Evolutionary conservation across 2,888 invertebrate species (phyloP).

Genomic region (Noctuana brunneofusca): DNA sequence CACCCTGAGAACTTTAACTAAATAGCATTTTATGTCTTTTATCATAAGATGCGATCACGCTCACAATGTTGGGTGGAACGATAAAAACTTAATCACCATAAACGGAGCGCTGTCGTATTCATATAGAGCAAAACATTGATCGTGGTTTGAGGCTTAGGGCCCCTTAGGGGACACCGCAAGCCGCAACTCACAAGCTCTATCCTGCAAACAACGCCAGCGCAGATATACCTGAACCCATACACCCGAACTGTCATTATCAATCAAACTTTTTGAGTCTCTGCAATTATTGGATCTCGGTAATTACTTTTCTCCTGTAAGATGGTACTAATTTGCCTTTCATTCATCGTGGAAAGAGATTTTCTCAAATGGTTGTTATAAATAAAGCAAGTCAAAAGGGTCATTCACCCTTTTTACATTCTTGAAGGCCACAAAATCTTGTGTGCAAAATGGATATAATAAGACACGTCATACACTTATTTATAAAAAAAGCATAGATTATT

Average conservation of each 20-base stretch:
- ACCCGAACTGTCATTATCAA: background rate
- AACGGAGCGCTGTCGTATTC: slow-evolving; percentile 4
- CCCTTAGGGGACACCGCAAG: background rate
- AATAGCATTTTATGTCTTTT: slow-evolving; percentile 12
- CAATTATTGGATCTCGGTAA: background rate
- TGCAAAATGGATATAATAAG: too few species aligned
- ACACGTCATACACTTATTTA: too few species aligned
- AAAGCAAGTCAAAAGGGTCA: too few species aligned
- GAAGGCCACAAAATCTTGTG: too few species aligned
- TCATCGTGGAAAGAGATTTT: too few species aligned
- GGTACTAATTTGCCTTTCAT: background rate
- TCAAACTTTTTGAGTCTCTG: background rate
- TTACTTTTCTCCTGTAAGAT: background rate
- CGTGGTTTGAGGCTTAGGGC: background rate
- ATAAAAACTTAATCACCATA: slow-evolving; percentile 12
- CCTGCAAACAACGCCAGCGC: background rate
- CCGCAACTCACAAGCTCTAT: background rate
- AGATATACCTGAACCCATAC: background rate
- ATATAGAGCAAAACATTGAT: background rate
- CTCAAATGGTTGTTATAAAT: too few species aligned
- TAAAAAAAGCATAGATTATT: too few species aligned
- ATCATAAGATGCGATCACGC: slow-evolving; percentile 13
- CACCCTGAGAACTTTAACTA: slow-evolving; percentile 5
- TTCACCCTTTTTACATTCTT: too few species aligned
- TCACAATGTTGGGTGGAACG: slow-evolving; percentile 6